Evolutionary conservation across 2,888 invertebrate genomes (phyloP).

Genomic region (Osmoderma eremita): DNA sequence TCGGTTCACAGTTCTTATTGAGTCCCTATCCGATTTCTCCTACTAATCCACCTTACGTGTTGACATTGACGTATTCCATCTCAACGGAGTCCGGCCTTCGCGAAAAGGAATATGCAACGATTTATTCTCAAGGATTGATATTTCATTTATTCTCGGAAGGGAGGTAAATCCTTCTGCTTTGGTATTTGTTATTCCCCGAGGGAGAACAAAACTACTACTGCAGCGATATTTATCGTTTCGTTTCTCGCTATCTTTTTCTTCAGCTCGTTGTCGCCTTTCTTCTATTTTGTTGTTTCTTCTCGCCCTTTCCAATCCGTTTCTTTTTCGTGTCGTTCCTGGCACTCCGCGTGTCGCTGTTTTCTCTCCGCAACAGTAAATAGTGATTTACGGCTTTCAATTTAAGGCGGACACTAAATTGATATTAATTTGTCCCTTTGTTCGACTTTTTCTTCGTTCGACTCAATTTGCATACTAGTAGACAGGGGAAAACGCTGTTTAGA

Average conservation of each 20-base stretch:
- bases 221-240: slow-evolving; percentile 42
- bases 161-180: slow-evolving; percentile 37
- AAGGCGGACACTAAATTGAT: slow-evolving; percentile 31
- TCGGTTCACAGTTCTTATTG: slow-evolving; percentile 16
- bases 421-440: slow-evolving; percentile 32
- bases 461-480: slow-evolving; percentile 20
- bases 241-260: slow-evolving; percentile 31
- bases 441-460: slow-evolving; percentile 14
- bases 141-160: slow-evolving; percentile 40
- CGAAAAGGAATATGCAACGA: slow-evolving; percentile 37
- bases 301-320: slow-evolving; percentile 3
- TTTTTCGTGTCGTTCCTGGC: slow-evolving; percentile 3
- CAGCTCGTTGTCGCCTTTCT: slow-evolving; percentile 31
- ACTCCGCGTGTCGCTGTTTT: slow-evolving; percentile 20
- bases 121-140: slow-evolving; percentile 39
- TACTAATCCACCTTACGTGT: slow-evolving; percentile 23
- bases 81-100: not conserved
- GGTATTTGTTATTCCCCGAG: slow-evolving; percentile 37
- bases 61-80: slow-evolving; percentile 34
- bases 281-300: slow-evolving; percentile 4
- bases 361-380: slow-evolving; percentile 30
- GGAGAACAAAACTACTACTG: slow-evolving; percentile 37
- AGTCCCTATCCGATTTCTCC: slow-evolving; percentile 14
- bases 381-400: slow-evolving; percentile 35
- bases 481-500: not conserved